These are phyloP conservation scores for Dasypolia templi DNA, from an alignment of 2,888 invertebrate genomes.

Conservation along the genomic window DNA sequence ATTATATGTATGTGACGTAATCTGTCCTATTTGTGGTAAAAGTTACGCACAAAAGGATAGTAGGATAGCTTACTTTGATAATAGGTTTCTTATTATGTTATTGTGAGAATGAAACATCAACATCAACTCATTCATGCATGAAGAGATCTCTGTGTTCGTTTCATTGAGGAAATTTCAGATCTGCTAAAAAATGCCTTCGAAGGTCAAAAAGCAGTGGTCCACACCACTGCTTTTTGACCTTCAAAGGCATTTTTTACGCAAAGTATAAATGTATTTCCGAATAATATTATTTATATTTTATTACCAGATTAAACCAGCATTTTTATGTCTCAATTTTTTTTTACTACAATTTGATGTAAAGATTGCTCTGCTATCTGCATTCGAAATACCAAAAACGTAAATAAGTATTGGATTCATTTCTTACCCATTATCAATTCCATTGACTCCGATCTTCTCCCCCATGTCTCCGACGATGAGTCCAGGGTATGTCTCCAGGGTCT, in stretches of 20 bases:
- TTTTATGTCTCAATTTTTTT: neutral
- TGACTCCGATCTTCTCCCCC: slow-evolving; percentile 97
- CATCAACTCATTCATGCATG: neutral
- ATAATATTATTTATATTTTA: neutral
- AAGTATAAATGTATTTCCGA: neutral
- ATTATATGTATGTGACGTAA: no score
- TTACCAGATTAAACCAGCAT: no score
- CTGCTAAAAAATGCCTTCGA: neutral
- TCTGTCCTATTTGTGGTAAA: neutral
- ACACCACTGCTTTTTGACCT: no score
- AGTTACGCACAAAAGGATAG: neutral
- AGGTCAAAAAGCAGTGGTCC: neutral
- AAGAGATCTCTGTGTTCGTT: neutral
- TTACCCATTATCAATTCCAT: slow-evolving; percentile 98
- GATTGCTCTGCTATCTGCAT: neutral
- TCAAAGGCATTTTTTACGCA: no score
- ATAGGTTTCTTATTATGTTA: no score
- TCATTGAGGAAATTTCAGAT: neutral
- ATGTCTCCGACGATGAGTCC: slow-evolving; percentile 97
- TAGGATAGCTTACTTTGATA: neutral
- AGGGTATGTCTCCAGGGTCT: slow-evolving; percentile 94
- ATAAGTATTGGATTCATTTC: slow-evolving; percentile 46
- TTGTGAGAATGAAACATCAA: no score
- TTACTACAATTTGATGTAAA: neutral
- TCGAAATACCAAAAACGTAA: neutral